Percentiles rank a stretch among this genome's conserved stretches.
Conservation (phyloP, 2,888 invertebrate species). For the Dasysyrphus albostriatus region DNA sequence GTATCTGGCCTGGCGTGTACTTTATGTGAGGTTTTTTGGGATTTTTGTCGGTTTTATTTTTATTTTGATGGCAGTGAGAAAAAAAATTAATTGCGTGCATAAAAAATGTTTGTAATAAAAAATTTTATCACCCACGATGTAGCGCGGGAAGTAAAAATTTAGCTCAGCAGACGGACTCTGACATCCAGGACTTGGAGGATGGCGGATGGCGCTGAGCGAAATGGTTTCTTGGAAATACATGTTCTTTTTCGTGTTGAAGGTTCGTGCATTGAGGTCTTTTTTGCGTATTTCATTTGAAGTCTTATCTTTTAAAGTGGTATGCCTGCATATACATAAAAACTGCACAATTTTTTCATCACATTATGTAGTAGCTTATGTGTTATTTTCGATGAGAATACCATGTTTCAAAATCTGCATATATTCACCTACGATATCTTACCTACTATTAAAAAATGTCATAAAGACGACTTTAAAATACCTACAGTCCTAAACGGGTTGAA, state of each 20-base stretch:
- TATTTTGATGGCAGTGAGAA: conserved; percentile 27
- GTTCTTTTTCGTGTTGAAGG: conserved; percentile 33
- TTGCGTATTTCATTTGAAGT: neutral
- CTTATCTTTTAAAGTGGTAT: conserved; percentile 19
- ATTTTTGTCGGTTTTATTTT: conserved; percentile 7
- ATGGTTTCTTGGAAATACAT: conserved; percentile 65
- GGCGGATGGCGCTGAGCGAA: conserved; percentile 64
- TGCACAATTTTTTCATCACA: neutral
- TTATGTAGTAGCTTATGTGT: neutral
- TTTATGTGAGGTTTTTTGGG: conserved; percentile 62
- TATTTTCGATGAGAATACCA: neutral
- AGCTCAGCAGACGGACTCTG: neutral
- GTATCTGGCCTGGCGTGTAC: conserved; percentile 64
- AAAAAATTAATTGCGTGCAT: conserved; percentile 71
- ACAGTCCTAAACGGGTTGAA: neutral
- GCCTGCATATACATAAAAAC: neutral
- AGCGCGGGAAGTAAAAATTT: conserved; percentile 24
- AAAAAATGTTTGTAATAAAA: conserved; percentile 69
- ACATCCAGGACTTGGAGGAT: neutral
- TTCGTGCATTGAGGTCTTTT: conserved; percentile 41
- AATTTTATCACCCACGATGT: conserved; percentile 74
- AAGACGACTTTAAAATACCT: neutral
- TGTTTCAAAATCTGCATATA: neutral
- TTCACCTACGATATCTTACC: too few species aligned
- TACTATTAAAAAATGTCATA: neutral